Evolutionary conservation across 2,888 invertebrate genomes (phyloP).

Genomic region (Acleris laterana): DNA sequence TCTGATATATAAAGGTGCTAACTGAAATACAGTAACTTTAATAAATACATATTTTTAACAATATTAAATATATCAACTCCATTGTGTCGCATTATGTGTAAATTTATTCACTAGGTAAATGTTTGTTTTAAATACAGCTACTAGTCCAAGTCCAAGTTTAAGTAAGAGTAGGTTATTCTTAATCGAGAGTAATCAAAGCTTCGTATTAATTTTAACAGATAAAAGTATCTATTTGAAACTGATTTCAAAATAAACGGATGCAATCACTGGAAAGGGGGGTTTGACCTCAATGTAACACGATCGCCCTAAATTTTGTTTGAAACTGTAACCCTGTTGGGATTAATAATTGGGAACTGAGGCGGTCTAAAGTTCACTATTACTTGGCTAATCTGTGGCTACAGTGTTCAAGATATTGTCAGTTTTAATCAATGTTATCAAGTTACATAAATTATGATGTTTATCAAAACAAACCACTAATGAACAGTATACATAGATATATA

Average conservation of each 20-base stretch:
- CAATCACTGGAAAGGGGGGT: conserved; percentile 23
- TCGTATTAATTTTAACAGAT: not conserved
- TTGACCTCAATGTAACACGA: conserved; percentile 27
- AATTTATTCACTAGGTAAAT: not conserved
- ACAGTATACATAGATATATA: too few species aligned
- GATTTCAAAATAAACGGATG: conserved; percentile 8
- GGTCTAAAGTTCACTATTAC: conserved; percentile 29
- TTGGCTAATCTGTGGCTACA: conserved; percentile 4
- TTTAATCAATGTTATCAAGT: too few species aligned
- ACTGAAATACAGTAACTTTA: too few species aligned
- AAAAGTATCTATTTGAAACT: not conserved
- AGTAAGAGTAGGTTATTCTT: not conserved
- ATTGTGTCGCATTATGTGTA: not conserved
- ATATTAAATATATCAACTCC: not conserved
- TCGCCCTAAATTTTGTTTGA: conserved; percentile 30
- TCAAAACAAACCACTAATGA: too few species aligned
- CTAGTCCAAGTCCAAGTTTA: not conserved
- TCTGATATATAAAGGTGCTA: too few species aligned
- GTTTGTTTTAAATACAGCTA: not conserved
- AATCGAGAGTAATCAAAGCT: not conserved
- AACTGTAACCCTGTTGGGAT: conserved; percentile 25
- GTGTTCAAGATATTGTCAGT: not conserved
- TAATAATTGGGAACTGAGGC: conserved; percentile 21
- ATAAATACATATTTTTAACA: too few species aligned
- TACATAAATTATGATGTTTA: too few species aligned